Evolutionary conservation across 2,113 vertebrate species (phyloP).

Genomic region (Ictalurus furcatus): DNA sequence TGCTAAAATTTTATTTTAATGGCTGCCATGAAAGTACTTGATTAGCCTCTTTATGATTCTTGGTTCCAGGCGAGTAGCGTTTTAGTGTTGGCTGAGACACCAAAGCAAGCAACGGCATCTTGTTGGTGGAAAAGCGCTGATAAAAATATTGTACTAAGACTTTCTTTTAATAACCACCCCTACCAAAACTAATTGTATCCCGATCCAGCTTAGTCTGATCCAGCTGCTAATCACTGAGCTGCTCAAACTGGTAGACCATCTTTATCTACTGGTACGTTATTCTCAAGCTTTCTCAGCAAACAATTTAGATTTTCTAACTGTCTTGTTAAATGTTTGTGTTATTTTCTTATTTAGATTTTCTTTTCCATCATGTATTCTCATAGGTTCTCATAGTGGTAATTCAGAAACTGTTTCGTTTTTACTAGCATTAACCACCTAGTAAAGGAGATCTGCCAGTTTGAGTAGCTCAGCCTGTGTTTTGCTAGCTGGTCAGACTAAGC

Average conservation of each 20-base stretch:
- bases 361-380: background rate
- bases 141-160: background rate
- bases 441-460: background rate
- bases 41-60: background rate
- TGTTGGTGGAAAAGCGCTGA: background rate
- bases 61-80: background rate
- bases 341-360: background rate
- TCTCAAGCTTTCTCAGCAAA: background rate
- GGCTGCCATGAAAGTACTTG: background rate
- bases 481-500: background rate
- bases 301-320: background rate
- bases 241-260: background rate
- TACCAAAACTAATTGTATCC: background rate
- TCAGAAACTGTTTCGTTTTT: background rate
- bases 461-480: background rate
- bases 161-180: background rate
- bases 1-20: background rate
- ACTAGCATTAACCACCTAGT: background rate
- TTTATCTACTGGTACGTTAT: background rate
- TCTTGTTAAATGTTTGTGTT: background rate
- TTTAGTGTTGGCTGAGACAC: background rate
- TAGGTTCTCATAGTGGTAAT: background rate
- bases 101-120: background rate
- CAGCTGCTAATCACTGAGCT: background rate
- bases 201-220: background rate